These are phyloP conservation scores for Habroteleia sp. DNA, from an alignment of 2,888 invertebrate genomes.

Conservation along the genomic window DNA sequence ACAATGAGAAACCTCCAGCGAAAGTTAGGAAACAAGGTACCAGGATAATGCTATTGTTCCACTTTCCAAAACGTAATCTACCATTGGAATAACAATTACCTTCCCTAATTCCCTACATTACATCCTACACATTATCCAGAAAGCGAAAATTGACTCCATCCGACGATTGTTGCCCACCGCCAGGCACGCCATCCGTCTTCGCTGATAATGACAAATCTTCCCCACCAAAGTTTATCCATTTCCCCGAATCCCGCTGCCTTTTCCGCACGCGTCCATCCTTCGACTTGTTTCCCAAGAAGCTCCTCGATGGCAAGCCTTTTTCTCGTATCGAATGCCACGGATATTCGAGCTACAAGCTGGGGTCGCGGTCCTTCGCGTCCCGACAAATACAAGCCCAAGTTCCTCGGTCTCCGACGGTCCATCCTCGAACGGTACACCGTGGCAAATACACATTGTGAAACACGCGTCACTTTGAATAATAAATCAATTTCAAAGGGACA, in stretches of 20 bases:
- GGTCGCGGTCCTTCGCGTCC: constrained; percentile 54
- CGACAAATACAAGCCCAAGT: constrained; percentile 39
- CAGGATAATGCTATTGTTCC: too few relatives aligned
- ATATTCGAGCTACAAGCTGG: constrained; percentile 55
- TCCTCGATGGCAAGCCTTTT: constrained; percentile 52
- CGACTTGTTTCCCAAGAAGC: constrained; percentile 48
- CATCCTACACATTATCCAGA: too few relatives aligned
- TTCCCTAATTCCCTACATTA: too few relatives aligned
- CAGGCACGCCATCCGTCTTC: constrained; percentile 19
- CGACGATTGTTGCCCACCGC: too few relatives aligned
- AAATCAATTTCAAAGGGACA: constrained; percentile 81
- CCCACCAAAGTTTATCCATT: constrained; percentile 15
- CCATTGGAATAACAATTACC: too few relatives aligned
- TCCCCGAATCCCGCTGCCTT: constrained; percentile 23
- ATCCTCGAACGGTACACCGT: constrained; percentile 64
- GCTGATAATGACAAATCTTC: constrained; percentile 41
- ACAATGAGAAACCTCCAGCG: too few relatives aligned
- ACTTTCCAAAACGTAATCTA: too few relatives aligned
- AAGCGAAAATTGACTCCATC: too few relatives aligned
- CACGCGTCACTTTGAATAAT: constrained; percentile 81
- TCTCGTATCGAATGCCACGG: constrained; percentile 52
- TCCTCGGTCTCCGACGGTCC: constrained; percentile 50
- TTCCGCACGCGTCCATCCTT: constrained; percentile 18
- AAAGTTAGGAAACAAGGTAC: too few relatives aligned
- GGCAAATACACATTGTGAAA: constrained; percentile 81